Base-by-base conservation (phyloP, 2,797 vertebrate genomes). In the Florisuga fusca region DNA sequence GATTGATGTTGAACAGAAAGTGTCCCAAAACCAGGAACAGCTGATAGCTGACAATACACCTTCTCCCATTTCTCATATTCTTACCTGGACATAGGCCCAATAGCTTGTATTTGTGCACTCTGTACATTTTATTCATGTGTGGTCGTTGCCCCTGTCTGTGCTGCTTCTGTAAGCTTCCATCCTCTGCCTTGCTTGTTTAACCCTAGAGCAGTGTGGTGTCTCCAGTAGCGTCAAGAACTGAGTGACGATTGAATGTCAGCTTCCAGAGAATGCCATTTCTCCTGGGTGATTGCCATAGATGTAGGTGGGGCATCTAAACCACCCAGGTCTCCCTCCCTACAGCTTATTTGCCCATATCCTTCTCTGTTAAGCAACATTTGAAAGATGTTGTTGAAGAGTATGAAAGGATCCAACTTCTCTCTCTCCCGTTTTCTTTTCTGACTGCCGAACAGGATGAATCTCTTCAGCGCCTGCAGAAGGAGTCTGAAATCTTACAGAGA, bases 401-500 rank as follows among this genome's bases (percentile, higher is more conserved):
- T 9, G 0, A 89, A 95, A 71, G 54, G 62, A 94, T 74, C 43
- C 36, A 78, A 87, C 95, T 95, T 94, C 69, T 93, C 71, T 91
- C 68, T 89, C 58, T 96, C 64, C 91, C 53, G 0, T 94, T 95
- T 97, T 90, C 75, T 97, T 93, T 80, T 87, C 75, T 43, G 48
- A 68, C 90, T 3, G 3, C 73, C 19, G 0, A 94, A 75, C 92
- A 99, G 99, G 99, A 99, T 43, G 99, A 99, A 97, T 99, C 99
- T 75, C 98, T 99, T 92, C 99, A 99, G 98, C 98, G 99, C 95
- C 98, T 99, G 97, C 99, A 99, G 98, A 99, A 99, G 97, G 99
- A 99, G 97, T 99, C 99, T 0, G 99, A 99, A 97, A 99, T 99
- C 97, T 98, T 99, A 78, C 99, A 99, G 98, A 99, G 99, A 98